Base-by-base conservation (phyloP, 2,888 invertebrate species). In the Oeneis ivallda region DNA sequence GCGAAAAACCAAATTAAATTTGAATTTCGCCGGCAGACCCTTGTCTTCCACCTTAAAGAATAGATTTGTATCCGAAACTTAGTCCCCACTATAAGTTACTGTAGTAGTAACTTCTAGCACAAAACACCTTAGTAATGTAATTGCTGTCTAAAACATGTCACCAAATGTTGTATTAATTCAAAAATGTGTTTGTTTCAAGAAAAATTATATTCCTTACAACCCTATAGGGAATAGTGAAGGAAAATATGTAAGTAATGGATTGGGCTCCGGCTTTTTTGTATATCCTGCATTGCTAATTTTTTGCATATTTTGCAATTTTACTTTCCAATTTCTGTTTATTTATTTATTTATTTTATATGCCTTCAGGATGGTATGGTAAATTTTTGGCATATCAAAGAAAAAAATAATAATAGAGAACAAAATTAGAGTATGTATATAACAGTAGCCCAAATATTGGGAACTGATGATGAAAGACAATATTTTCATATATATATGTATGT, bases 381-480 rank as follows among this genome's bases (percentile, higher is more conserved):
- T 73, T 53, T 65, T 72, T 73, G 74, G 79, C 81, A 82, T 84
- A 84, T 81, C 79, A 81, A 74, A 71, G 71, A 58, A 62, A 17
- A 26, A 56, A 60, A 26, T 26, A 47, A 17, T 73, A 68, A 37
- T 62, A 72, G 64, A 60, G 70, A 64, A 52, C 37, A 49, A 62
- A 64, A 65, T 75, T 72, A 65, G 50, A 56, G 32, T 58, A 68
- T 66, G 32, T 58, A 68, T 66, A 56, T 62, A 67, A 52, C 53
- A 59, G 49, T 61, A 54, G 58, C 32, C 64, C 49, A 62, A 66
- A 61, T 66, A 61, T 50, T 65, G 53, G 62, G 68, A 77, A 82
- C 81, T 84, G 80, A 79, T 70, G 71, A 76, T 66, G 69, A 79
- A 81, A 80, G 84, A 86, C 84, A 84, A 85, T 86, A 85, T 81